Base-by-base conservation (phyloP, 2,888 invertebrate genomes). In the Philereme transversata region DNA sequence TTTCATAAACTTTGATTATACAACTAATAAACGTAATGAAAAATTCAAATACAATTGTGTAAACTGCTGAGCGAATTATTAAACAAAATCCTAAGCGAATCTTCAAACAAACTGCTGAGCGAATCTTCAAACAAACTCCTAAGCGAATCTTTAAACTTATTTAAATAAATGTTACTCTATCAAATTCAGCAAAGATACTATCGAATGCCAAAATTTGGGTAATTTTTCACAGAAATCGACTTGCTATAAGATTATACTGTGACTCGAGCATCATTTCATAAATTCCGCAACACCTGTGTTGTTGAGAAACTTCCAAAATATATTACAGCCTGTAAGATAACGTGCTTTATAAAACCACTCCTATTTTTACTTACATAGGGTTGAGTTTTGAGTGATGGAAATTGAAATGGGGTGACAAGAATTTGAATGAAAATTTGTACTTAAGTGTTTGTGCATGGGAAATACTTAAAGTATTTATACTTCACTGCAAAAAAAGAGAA, bases 211-310 rank as follows among this genome's bases (percentile, higher is more conserved):
- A 57, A 58, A 53, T 47, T 50, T 35, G 41, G 44, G 48, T 57
- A 45, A 64, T 62, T 64, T 60, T 60, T 67, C 62, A 59, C 10
- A 22, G 46, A 60, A 62, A 63, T 60, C 63, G 43, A 55, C 55
- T 48, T 44, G 38, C 53, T 56, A 58, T 60, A 50, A 52, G 48
- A 56, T 53, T 55, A 52, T 45, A 55, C 57, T 44, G 52, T 57
- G 57, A 61, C 55, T 57, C 48, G 62, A 60, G 62, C 64, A 64
- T 63, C 65, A 64, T 65, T 69, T 67, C 65, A 69, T 65, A 65
- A 69, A 67, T 52, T 67, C 46, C 35, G 53, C 46, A 53, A 65
- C 67, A 69, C 69, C 69, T 69, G 69, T 53, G 66, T 54, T 62
- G 55, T 51, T 51, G 6, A 44, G 47, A 10, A 56, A 54, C 51